Base-by-base conservation (phyloP, 2,888 invertebrate species). In the Phania funesta region DNA sequence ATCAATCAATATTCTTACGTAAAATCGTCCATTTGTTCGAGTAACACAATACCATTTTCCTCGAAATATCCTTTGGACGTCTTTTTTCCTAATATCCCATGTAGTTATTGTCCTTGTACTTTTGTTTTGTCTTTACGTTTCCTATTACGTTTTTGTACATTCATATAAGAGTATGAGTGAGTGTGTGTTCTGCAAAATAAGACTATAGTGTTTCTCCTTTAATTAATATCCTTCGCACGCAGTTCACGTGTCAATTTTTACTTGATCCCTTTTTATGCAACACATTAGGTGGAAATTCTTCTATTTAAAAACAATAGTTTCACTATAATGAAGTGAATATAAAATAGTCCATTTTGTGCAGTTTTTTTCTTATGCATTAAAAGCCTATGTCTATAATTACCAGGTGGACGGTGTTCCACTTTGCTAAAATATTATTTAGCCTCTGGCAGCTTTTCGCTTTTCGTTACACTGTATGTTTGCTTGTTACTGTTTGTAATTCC, bases 211-310 rank as follows among this genome's bases (percentile, higher is more conserved):
- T 24, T 67, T 48, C 32, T 50, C 26, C 26, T 54, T 38, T 76
- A 68, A 68, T 67, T 60, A 67, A 56, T 68, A 73, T 77, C 56
- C 81, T 70, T 73, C 54, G 76, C 48, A 81, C 32, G 48, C 64
- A 41, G 41, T 22, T 38, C 67, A 81, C 73, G 73, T 77, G n/a
- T 74, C 56, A 41, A 24, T 77, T 64, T 62, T 73, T 41, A 64
- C 46, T 65, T 77, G 62, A 60, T 67, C 71, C 60, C 67, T 75
- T 60, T 54, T 65, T 29, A 6, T 4, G 29, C 29, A 29, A 29
- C 4, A 29, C 29, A 29, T 29, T 29, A n/a, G n/a, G n/a, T n/a
- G n/a, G n/a, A n/a, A n/a, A n/a, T n/a, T n/a, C n/a, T n/a, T n/a
- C n/a, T n/a, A n/a, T n/a, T n/a, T n/a, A n/a, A n/a, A n/a, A n/a